Conservation (phyloP, 2,888 invertebrate species). For the Sphecodes monilicornis region DNA sequence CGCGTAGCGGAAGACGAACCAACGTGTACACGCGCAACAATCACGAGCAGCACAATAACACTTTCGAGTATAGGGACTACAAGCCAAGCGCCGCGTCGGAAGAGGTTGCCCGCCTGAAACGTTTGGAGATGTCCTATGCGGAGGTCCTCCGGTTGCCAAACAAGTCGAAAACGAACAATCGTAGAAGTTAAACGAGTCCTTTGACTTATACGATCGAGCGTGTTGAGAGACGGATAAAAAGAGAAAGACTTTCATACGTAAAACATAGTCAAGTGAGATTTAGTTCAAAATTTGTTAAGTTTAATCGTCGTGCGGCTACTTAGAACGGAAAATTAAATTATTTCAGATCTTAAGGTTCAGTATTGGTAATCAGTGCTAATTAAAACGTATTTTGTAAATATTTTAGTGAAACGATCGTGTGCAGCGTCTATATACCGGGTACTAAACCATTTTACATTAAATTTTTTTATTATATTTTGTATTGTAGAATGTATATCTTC, state of each 20-base stretch:
- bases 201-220: neutral
- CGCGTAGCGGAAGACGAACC: conserved; percentile 71
- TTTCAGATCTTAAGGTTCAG: conserved; percentile 55
- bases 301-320: conserved; percentile 27
- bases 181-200: conserved; percentile 51
- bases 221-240: neutral
- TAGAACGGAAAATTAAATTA: conserved; percentile 56
- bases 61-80: conserved; percentile 83
- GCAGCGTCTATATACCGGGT: conserved; percentile 54
- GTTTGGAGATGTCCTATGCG: conserved; percentile 93
- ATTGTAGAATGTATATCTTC: conserved; percentile 67
- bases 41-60: conserved; percentile 79
- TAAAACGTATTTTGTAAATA: conserved; percentile 63
- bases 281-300: conserved; percentile 52
- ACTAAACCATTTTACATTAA: conserved; percentile 55
- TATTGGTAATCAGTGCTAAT: conserved; percentile 62
- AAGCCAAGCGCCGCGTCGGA: conserved; percentile 91
- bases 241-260: conserved; percentile 43
- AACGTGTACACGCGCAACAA: conserved; percentile 45
- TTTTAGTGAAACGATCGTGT: conserved; percentile 30
- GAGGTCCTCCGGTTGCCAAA: conserved; percentile 92
- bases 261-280: conserved; percentile 52
- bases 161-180: conserved; percentile 83
- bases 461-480: conserved; percentile 71
- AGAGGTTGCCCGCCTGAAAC: conserved; percentile 92